phyloP scores from a whole-genome alignment of 1,140 invertebrate species.

The Gyrodactylus salaris region DNA sequence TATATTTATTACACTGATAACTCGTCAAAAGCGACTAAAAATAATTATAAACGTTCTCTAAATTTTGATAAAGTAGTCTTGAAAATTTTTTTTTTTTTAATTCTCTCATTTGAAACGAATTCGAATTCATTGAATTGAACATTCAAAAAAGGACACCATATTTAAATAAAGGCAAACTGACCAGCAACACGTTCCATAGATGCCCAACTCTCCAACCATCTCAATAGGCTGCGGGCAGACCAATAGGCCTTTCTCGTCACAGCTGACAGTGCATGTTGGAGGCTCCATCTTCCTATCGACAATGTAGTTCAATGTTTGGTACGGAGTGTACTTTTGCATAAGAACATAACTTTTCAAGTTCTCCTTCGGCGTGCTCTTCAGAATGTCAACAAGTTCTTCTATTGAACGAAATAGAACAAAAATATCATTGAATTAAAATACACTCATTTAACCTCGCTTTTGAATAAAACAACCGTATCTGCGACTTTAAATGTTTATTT shows the following conservation, averaged over 20 bases:
- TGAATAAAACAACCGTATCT: too few species aligned
- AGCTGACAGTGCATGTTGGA: not conserved
- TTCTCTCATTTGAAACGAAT: not conserved
- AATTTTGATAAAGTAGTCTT: not conserved
- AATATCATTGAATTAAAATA: too few species aligned
- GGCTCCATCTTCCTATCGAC: not conserved
- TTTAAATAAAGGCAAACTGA: not conserved
- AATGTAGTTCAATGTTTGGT: not conserved
- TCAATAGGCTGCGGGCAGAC: not conserved
- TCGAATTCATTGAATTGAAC: not conserved
- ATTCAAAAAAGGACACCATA: not conserved
- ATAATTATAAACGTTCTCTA: too few species aligned
- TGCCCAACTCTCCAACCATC: not conserved
- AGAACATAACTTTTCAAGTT: not conserved
- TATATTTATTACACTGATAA: too few species aligned
- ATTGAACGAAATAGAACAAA: too few species aligned
- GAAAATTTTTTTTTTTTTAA: not conserved
- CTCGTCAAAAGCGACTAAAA: too few species aligned
- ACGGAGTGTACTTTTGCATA: not conserved
- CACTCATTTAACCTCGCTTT: too few species aligned
- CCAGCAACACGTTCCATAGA: not conserved
- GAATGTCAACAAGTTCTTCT: not conserved
- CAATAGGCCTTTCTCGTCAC: too few species aligned
- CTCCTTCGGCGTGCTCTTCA: not conserved
- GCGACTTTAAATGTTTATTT: too few species aligned